These are phyloP conservation scores for Ectropis crepuscularia DNA, from an alignment of 2,888 invertebrate genomes.

Conservation along the genomic window DNA sequence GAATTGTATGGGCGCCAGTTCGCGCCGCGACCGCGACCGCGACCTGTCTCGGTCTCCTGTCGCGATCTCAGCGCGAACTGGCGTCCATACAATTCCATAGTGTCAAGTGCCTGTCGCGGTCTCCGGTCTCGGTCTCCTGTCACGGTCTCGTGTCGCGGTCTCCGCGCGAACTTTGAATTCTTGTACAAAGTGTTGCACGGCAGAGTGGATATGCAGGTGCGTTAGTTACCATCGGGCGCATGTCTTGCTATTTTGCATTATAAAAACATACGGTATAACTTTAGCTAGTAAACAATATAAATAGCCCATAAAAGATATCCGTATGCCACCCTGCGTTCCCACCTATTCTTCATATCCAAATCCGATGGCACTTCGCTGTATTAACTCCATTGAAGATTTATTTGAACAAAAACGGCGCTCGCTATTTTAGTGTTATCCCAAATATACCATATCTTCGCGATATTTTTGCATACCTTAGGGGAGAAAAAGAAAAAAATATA, in stretches of 20 bases:
- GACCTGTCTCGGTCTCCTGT: too few species aligned
- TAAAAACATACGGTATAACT: neutral
- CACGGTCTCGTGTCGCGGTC: too few species aligned
- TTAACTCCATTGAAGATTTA: conserved; percentile 81
- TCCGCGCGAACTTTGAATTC: too few species aligned
- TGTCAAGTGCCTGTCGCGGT: too few species aligned
- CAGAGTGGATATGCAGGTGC: too few species aligned
- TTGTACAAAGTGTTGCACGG: too few species aligned
- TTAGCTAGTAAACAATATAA: conserved; percentile 9
- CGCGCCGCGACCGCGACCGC: too few species aligned
- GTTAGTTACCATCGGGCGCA: too few species aligned
- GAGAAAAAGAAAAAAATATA: conserved; percentile 66
- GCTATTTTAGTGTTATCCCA: conserved; percentile 66
- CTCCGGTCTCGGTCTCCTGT: too few species aligned
- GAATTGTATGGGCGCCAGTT: too few species aligned
- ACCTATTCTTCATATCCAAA: conserved; percentile 44
- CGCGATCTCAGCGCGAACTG: too few species aligned
- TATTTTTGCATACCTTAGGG: conserved; percentile 81
- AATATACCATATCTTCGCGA: conserved; percentile 67
- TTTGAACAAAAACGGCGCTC: conserved; percentile 68
- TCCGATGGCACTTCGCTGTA: conserved; percentile 71
- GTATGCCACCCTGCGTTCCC: conserved; percentile 17
- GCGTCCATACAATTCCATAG: too few species aligned
- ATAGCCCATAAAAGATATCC: conserved; percentile 17
- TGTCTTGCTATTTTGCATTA: neutral